phyloP scores from a whole-genome alignment of 53 echinoderm and acorn worm species.

The Echinarachnius parma region DNA sequence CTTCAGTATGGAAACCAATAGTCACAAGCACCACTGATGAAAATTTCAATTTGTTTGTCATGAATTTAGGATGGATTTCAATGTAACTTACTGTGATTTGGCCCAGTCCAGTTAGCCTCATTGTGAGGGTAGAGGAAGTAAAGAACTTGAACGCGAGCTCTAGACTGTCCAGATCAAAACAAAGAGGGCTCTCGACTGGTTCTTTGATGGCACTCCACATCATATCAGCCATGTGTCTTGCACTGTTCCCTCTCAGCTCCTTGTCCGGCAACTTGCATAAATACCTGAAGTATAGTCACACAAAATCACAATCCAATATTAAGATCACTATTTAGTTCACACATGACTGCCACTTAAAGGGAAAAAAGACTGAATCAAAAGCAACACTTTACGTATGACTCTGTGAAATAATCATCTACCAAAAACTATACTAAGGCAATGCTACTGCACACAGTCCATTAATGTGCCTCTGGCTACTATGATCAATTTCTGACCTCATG shows the following conservation, averaged over 20 bases:
- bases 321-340: too few relatives aligned
- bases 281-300: constrained; percentile 52
- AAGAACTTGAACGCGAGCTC: constrained; percentile 88
- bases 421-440: too few relatives aligned
- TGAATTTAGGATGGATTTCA: not conserved
- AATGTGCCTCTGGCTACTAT: too few relatives aligned
- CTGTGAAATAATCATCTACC: too few relatives aligned
- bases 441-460: too few relatives aligned
- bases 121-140: constrained; percentile 78
- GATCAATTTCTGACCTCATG: not conserved
- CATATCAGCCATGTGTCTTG: constrained; percentile 90
- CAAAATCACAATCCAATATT: not conserved
- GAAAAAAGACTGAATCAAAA: too few relatives aligned
- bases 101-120: constrained; percentile 80
- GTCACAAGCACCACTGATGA: not conserved
- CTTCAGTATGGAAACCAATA: not conserved
- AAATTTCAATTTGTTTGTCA: not conserved
- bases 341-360: too few relatives aligned
- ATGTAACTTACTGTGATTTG: constrained; percentile 75
- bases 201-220: constrained; percentile 95
- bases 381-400: too few relatives aligned
- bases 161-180: constrained; percentile 78
- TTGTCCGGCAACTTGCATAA: constrained; percentile 78
- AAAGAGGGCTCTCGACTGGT: constrained; percentile 72
- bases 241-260: constrained; percentile 73